phyloP scores from a whole-genome alignment of 1,140 invertebrate species.

The Drosophila erecta region DNA sequence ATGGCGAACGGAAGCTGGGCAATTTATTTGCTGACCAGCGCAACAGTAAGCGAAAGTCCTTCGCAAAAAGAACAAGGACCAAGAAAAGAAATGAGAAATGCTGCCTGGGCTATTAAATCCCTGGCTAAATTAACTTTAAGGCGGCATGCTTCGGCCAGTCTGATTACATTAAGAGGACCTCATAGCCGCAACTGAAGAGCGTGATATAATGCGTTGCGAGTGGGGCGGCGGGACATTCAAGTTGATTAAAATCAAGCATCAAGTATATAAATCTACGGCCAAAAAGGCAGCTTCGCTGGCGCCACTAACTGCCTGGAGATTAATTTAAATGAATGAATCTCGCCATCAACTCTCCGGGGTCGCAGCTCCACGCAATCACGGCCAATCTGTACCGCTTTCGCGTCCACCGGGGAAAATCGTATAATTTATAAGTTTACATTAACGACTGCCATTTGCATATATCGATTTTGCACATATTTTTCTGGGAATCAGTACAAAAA shows the following conservation, averaged over 20 bases:
- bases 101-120: slow-evolving; percentile 76
- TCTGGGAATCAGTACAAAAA: neutral
- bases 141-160: slow-evolving; percentile 50
- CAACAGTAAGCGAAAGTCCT: slow-evolving; percentile 56
- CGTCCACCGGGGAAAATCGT: neutral
- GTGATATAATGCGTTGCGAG: slow-evolving; percentile 75
- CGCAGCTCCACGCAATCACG: slow-evolving; percentile 12
- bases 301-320: slow-evolving; percentile 65
- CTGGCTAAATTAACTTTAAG: slow-evolving; percentile 84
- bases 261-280: slow-evolving; percentile 77
- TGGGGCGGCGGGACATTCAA: slow-evolving; percentile 63
- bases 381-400: slow-evolving; percentile 6
- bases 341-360: slow-evolving; percentile 36
- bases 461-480: neutral
- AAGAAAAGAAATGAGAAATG: slow-evolving; percentile 76
- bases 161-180: slow-evolving; percentile 71
- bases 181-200: slow-evolving; percentile 17
- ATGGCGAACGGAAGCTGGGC: slow-evolving; percentile 68
- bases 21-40: slow-evolving; percentile 70
- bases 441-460: neutral
- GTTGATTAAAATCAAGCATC: slow-evolving; percentile 83
- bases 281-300: slow-evolving; percentile 32
- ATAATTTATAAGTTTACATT: slow-evolving; percentile 2
- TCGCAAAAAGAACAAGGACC: neutral
- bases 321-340: slow-evolving; percentile 78